Conservation (phyloP, 2,888 invertebrate species). For the Salpingus planirostris region DNA sequence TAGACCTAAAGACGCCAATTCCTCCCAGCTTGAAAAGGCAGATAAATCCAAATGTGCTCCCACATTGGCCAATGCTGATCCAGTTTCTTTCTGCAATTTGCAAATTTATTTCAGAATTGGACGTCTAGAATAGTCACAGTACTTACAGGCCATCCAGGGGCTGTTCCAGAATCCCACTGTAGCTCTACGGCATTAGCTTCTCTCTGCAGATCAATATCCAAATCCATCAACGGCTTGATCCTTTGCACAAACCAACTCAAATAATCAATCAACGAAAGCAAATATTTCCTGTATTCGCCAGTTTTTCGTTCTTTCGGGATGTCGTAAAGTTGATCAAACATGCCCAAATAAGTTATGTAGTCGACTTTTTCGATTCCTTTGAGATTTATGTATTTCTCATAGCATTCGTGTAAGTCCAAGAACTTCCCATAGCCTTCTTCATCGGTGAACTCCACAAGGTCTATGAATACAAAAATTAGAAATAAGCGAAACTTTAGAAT, state of each 20-base stretch:
- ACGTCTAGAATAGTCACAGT: not conserved
- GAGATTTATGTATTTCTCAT: slow-evolving; percentile 91
- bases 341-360: slow-evolving; percentile 89
- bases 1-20: slow-evolving; percentile 90
- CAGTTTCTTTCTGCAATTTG: slow-evolving; percentile 71
- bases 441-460: slow-evolving; percentile 93
- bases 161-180: slow-evolving; percentile 82
- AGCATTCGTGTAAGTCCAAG: slow-evolving; percentile 93
- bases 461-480: slow-evolving; percentile 33
- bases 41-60: slow-evolving; percentile 98
- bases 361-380: slow-evolving; percentile 96
- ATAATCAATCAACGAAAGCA: slow-evolving; percentile 76
- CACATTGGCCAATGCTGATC: slow-evolving; percentile 84
- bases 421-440: slow-evolving; percentile 99
- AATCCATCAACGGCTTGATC: slow-evolving; percentile 78
- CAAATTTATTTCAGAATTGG: not conserved
- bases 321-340: slow-evolving; percentile 93
- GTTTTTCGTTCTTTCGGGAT: slow-evolving; percentile 87
- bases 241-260: slow-evolving; percentile 72
- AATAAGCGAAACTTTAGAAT: not conserved
- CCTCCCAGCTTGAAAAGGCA: slow-evolving; percentile 95
- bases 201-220: slow-evolving; percentile 68
- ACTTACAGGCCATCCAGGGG: slow-evolving; percentile 52
- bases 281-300: slow-evolving; percentile 77
- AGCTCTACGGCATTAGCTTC: slow-evolving; percentile 72